Evolutionary conservation across 2,797 vertebrate genomes (phyloP), one percentile per base, ranked within the genome.

Genomic region (Acanthurus leucopareius): DNA sequence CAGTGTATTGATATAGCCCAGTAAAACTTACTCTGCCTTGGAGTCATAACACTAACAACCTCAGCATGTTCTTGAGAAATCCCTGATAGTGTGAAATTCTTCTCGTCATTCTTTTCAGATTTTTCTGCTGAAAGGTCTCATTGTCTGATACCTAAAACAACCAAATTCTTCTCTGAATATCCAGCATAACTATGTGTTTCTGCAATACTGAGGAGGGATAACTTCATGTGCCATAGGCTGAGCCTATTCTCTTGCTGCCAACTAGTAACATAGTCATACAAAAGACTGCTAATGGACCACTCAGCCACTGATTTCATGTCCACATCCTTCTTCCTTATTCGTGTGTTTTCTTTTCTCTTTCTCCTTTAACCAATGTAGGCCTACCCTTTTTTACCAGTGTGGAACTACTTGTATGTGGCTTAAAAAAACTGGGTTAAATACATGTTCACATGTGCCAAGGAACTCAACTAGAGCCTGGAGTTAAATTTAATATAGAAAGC

Each of bases 401-500:
- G 28, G 28, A 32, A 32, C 28, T 32, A 32, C 28, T 32, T 32
- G 28, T 51, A n/a, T 53, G 60, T 25, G 40, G 65, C 53, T 75
- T 45, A 69, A 76, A 70, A 1, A 45, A 75, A 79, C 25, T 85
- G 78, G 73, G 77, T 86, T 81, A 84, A 63, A 65, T 28, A 65
- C 38, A 72, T 65, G 62, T 40, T 73, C 73, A 76, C 11, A 42
- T 82, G 59, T 77, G 51, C 69, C 83, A 16, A 72, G n/a, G 32
- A 75, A 79, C 74, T 83, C 71, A 54, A 19, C 69, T 17, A 58
- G 25, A 62, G 77, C 56, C 69, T 82, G 54, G 51, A 90, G 82
- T 85, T 87, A 86, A 85, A 90, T 92, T 88, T 89, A 80, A 87
- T 77, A 80, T 59, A 76, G 72, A 81, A 62, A 62, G 51, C 77